Percentiles rank a stretch among this genome's conserved stretches.
Conservation (phyloP, 1,140 invertebrate species). For the Magallana gigas region DNA sequence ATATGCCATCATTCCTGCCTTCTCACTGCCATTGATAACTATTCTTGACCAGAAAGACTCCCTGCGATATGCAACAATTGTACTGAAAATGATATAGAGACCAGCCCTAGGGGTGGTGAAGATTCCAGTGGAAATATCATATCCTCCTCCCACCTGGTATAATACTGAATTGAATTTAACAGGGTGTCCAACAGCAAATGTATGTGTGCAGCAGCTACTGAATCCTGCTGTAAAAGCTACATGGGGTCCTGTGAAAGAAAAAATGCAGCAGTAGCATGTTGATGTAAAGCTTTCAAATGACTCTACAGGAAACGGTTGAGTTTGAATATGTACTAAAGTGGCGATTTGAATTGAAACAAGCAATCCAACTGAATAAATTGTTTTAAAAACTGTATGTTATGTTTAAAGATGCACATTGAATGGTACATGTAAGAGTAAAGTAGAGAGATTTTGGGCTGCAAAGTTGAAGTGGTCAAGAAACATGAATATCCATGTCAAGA, state of each 20-base stretch:
- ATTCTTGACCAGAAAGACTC: not conserved
- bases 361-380: too few relatives aligned
- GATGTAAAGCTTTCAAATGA: too few relatives aligned
- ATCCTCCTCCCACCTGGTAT: slow-evolving; percentile 5
- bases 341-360: too few relatives aligned
- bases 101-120: not conserved
- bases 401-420: too few relatives aligned
- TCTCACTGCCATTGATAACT: not conserved
- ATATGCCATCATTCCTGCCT: not conserved
- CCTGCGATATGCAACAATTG: not conserved
- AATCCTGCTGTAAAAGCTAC: slow-evolving; percentile 8
- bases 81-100: not conserved
- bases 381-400: too few relatives aligned
- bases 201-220: not conserved
- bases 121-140: not conserved
- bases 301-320: too few relatives aligned
- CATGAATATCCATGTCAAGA: too few relatives aligned
- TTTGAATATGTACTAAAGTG: too few relatives aligned
- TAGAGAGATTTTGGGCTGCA: too few relatives aligned
- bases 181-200: not conserved
- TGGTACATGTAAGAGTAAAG: too few relatives aligned
- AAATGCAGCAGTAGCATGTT: not conserved
- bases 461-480: too few relatives aligned
- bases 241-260: not conserved
- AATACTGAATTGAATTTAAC: not conserved